A percentile compares a stretch with the other conserved stretches of the same genome.
These are phyloP conservation scores for Numida meleagris DNA, from an alignment of 2,113 vertebrate species.

Conservation along the genomic window DNA sequence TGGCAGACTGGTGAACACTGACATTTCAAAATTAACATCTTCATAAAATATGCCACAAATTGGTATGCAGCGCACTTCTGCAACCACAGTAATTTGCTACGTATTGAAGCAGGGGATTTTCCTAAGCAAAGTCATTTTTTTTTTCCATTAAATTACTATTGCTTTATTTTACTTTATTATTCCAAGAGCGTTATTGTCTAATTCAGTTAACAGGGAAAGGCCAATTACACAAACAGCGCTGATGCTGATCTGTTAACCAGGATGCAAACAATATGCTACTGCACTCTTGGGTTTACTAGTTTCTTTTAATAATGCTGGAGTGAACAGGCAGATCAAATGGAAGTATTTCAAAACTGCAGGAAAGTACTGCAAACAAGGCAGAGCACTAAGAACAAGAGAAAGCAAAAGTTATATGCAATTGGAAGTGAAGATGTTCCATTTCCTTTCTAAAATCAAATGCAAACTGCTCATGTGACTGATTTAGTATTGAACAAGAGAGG, in stretches of 20 bases:
- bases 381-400: constrained; percentile 32
- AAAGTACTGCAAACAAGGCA: not conserved
- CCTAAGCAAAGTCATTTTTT: not conserved
- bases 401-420: constrained; percentile 57
- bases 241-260: constrained; percentile 20
- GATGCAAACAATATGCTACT: not conserved
- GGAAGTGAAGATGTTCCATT: constrained; percentile 64
- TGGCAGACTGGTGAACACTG: not conserved
- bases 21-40: not conserved
- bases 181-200: constrained; percentile 29
- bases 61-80: not conserved
- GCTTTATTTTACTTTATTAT: not conserved
- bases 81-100: not conserved
- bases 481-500: constrained; percentile 56
- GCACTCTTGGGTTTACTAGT: not conserved
- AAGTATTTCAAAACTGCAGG: constrained; percentile 22
- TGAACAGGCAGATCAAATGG: not conserved
- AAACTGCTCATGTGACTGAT: constrained; percentile 53
- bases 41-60: not conserved
- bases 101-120: constrained; percentile 25
- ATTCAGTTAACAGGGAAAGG: constrained; percentile 47
- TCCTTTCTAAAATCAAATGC: constrained; percentile 66
- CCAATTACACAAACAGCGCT: constrained; percentile 30
- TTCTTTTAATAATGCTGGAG: not conserved
- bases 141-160: constrained; percentile 18